phyloP scores from a whole-genome alignment of 1,140 invertebrate species.

The Trigoniulus corallinus region DNA sequence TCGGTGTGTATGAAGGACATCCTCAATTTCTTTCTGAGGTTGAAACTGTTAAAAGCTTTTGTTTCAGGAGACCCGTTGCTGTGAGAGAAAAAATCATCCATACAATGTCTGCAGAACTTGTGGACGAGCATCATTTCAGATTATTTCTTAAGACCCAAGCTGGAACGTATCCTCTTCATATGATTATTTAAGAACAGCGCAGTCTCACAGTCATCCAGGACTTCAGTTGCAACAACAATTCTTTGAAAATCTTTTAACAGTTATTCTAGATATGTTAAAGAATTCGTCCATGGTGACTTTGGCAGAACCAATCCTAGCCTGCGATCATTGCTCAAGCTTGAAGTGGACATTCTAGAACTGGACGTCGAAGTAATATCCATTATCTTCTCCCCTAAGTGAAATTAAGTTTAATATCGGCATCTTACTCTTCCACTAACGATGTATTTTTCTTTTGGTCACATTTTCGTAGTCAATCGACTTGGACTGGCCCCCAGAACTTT shows the following conservation, averaged over 20 bases:
- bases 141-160: slow-evolving; percentile 67
- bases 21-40: background rate
- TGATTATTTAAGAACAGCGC: too few species aligned
- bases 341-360: slow-evolving; percentile 44
- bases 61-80: slow-evolving; percentile 42
- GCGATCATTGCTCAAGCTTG: slow-evolving; percentile 33
- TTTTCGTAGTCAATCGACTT: background rate
- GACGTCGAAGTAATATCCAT: slow-evolving; percentile 42
- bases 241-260: too few species aligned
- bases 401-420: background rate
- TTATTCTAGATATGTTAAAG: slow-evolving; percentile 78
- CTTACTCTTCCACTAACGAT: background rate
- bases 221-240: too few species aligned
- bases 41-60: slow-evolving; percentile 5
- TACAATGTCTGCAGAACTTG: slow-evolving; percentile 32
- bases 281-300: slow-evolving; percentile 92
- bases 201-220: too few species aligned
- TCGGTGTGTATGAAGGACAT: slow-evolving; percentile 20
- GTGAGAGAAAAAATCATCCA: slow-evolving; percentile 43
- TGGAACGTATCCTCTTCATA: slow-evolving; percentile 51
- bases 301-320: slow-evolving; percentile 63
- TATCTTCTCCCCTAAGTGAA: background rate
- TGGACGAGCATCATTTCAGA: slow-evolving; percentile 34
- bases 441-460: background rate
- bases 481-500: background rate